These are phyloP conservation scores for Neocloeon triangulifer DNA, from an alignment of 1,140 invertebrate species.

Conservation along the genomic window DNA sequence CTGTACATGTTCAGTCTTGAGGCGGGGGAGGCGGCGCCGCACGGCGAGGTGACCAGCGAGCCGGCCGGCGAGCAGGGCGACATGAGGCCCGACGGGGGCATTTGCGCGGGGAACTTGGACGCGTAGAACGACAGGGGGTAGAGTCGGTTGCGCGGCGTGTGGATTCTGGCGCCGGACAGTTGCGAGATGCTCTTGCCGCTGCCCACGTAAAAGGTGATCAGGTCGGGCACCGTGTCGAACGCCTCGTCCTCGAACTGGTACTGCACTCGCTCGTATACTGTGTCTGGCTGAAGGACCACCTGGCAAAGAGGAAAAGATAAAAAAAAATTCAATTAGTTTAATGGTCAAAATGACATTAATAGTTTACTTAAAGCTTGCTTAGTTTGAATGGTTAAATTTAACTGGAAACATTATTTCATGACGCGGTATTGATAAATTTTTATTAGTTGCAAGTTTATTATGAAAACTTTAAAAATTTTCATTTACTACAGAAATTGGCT, in stretches of 20 bases:
- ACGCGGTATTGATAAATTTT: too few species aligned
- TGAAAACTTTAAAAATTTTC: too few species aligned
- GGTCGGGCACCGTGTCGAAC: slow-evolving; percentile 77
- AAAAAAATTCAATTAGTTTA: too few species aligned
- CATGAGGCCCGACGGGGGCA: slow-evolving; percentile 8
- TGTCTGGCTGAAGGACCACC: slow-evolving; percentile 67
- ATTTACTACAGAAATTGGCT: too few species aligned
- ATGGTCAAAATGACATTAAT: too few species aligned
- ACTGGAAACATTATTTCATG: too few species aligned
- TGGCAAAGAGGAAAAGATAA: slow-evolving; percentile 17
- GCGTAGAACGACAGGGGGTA: slow-evolving; percentile 41
- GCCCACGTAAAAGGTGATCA: slow-evolving; percentile 87
- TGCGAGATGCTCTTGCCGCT: slow-evolving; percentile 67
- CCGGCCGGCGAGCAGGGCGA: slow-evolving; percentile 5
- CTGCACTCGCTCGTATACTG: slow-evolving; percentile 73
- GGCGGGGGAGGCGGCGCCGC: slow-evolving; percentile 2
- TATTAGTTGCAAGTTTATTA: too few species aligned
- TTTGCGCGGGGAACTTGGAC: slow-evolving; percentile 24
- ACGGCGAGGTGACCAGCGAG: slow-evolving; percentile 9
- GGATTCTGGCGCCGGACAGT: slow-evolving; percentile 67
- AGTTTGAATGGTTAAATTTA: too few species aligned
- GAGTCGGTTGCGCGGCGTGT: slow-evolving; percentile 44
- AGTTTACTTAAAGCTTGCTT: too few species aligned
- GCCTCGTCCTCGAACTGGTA: slow-evolving; percentile 88
- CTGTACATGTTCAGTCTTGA: neutral